Conservation (phyloP, 2,797 vertebrate genomes). For the Phyllotis vaccarum region DNA sequence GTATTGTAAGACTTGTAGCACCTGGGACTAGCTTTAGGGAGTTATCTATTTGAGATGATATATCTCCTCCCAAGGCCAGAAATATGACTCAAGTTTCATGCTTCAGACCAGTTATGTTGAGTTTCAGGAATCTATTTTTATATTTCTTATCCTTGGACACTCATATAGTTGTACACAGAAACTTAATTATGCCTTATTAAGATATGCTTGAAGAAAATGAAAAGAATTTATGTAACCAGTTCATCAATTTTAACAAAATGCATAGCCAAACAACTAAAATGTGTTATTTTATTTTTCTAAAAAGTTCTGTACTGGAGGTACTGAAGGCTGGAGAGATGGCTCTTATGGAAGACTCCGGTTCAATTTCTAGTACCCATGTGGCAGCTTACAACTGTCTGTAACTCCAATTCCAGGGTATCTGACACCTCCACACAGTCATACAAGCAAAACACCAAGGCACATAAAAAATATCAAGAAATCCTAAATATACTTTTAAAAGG, state of each 20-base stretch:
- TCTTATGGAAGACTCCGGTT: too few species aligned
- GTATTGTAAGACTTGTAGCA: neutral
- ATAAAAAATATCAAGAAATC: neutral
- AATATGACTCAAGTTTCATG: neutral
- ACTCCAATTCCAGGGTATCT: neutral
- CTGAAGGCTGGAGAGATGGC: neutral
- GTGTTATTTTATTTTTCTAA: neutral
- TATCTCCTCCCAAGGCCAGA: neutral
- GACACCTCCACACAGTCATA: neutral
- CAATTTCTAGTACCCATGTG: neutral
- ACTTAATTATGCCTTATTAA: neutral
- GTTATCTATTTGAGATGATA: neutral
- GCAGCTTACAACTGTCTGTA: neutral
- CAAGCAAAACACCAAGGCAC: neutral
- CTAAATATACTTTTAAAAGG: neutral
- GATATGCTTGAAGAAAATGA: neutral
- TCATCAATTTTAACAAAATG: slow-evolving; percentile 22
- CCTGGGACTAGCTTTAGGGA: neutral
- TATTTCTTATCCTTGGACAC: neutral
- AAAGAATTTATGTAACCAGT: neutral
- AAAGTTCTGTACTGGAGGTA: neutral
- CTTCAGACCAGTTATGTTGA: neutral
- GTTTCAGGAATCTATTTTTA: slow-evolving; percentile 10
- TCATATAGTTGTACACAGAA: neutral
- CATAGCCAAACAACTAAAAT: neutral